These are phyloP conservation scores for Myripristis jacobus DNA, from an alignment of 2,797 vertebrate species.

Conservation along the genomic window DNA sequence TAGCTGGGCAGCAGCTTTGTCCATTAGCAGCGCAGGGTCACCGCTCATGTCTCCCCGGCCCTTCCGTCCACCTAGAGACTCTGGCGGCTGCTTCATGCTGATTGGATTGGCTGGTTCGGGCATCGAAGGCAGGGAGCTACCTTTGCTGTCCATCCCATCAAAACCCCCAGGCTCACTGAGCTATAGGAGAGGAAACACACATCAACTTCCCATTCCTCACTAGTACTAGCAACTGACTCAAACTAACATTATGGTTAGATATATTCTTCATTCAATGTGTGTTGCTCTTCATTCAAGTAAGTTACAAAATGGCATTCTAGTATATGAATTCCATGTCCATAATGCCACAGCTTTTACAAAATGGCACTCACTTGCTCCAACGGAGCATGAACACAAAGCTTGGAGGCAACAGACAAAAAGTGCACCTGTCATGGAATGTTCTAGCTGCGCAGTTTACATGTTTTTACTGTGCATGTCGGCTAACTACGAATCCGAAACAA, in stretches of 20 bases:
- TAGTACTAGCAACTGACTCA: not conserved
- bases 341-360: constrained; percentile 58
- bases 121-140: constrained; percentile 88
- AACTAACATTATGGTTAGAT: not conserved
- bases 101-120: constrained; percentile 87
- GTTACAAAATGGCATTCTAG: constrained; percentile 34
- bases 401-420: constrained; percentile 49
- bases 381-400: constrained; percentile 39
- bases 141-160: constrained; percentile 88
- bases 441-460: constrained; percentile 9
- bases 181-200: constrained; percentile 73
- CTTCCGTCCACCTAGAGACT: constrained; percentile 86
- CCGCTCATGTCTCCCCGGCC: constrained; percentile 88
- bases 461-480: constrained; percentile 23
- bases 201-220: constrained; percentile 37
- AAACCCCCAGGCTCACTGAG: constrained; percentile 77
- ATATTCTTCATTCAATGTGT: not conserved
- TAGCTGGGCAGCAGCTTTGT: constrained; percentile 89
- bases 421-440: constrained; percentile 74
- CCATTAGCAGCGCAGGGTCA: constrained; percentile 90
- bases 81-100: constrained; percentile 95
- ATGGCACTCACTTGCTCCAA: constrained; percentile 61
- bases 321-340: constrained; percentile 34
- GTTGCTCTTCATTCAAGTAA: not conserved
- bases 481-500: constrained; percentile 3